These are phyloP conservation scores for Hyles euphorbiae DNA, from an alignment of 1,140 invertebrate species.

Conservation along the genomic window DNA sequence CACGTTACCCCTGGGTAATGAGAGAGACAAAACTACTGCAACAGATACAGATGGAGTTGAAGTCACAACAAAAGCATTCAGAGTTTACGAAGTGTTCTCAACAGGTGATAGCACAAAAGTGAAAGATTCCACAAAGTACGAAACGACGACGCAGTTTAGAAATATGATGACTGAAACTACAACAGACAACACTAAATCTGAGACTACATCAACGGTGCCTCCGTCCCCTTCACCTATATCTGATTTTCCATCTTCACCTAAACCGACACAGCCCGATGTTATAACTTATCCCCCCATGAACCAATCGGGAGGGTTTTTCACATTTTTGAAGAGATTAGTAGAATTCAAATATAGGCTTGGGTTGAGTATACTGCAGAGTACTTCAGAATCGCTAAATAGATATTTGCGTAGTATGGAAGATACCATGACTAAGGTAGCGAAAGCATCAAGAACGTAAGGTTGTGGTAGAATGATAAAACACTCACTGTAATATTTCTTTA, in stretches of 20 bases:
- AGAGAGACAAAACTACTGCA: conserved; percentile 32
- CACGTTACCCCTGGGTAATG: conserved; percentile 46
- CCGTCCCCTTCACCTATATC: conserved; percentile 33
- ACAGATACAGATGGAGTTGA: conserved; percentile 47
- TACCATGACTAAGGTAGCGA: conserved; percentile 41
- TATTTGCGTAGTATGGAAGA: conserved; percentile 63
- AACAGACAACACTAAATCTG: conserved; percentile 45
- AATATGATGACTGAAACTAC: conserved; percentile 58
- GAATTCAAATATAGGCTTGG: conserved; percentile 71
- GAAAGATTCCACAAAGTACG: conserved; percentile 27
- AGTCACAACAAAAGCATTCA: conserved; percentile 55
- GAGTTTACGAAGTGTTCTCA: conserved; percentile 58
- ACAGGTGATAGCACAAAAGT: conserved; percentile 23
- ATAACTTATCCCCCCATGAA: conserved; percentile 56
- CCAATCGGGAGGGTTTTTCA: conserved; percentile 52
- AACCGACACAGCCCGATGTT: conserved; percentile 41
- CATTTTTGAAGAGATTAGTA: conserved; percentile 63
- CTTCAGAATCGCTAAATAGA: conserved; percentile 63
- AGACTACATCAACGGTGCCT: conserved; percentile 47
- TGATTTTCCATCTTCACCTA: conserved; percentile 28
- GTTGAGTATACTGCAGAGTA: conserved; percentile 66
- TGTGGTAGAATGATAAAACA: background rate
- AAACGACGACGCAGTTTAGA: conserved; percentile 35
- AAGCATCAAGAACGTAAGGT: conserved; percentile 31
- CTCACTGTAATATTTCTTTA: background rate